Base-by-base conservation (phyloP, 2,113 vertebrate genomes). In the Sander lucioperca region DNA sequence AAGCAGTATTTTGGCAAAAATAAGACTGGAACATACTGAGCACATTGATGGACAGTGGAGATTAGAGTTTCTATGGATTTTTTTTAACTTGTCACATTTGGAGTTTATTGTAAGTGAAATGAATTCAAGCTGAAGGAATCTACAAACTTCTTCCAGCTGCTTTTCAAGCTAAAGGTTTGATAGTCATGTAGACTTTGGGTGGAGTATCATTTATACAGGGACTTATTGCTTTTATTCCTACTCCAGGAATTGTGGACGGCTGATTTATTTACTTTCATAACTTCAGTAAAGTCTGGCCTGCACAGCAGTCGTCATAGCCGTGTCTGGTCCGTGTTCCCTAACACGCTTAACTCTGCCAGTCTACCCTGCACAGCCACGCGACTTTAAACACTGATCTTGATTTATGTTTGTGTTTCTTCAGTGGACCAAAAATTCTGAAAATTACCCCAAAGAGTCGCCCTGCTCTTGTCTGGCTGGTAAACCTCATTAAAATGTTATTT, bases 401-500 rank as follows among this genome's bases (percentile, higher is more conserved):
- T 92, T 93, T 93, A 85, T 88, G 80, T 86, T 80, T 88, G 74
- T 71, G 53, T 69, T 83, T 51, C 89, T 83, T 84, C 64, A 84
- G 59, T 74, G 63, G 74, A 86, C 78, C 79, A 84, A 82, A 87
- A 82, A 86, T 68, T 83, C 68, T 10, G 81, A 72, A 84, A 91
- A 88, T 81, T 65, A 77, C 72, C 62, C 58, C 25, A 33, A 83
- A 84, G 68, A 78, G 71, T 85, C 57, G 18, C 79, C 59, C 48
- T 66, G 68, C 81, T 79, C 83, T 74, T 83, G 85, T 91, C 85
- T 91, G 80, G 65, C 87, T 86, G 74, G 88, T 89, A 62, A 87
- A 88, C 79, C 84, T 92, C 90, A 87, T 95, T 93, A 94, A 92
- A 92, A 80, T 84, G 82, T 81, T 90, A 92, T 94, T 93, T 90